Evolutionary conservation across 2,113 vertebrate genomes (phyloP).

Genomic region (Nettapus auritus): DNA sequence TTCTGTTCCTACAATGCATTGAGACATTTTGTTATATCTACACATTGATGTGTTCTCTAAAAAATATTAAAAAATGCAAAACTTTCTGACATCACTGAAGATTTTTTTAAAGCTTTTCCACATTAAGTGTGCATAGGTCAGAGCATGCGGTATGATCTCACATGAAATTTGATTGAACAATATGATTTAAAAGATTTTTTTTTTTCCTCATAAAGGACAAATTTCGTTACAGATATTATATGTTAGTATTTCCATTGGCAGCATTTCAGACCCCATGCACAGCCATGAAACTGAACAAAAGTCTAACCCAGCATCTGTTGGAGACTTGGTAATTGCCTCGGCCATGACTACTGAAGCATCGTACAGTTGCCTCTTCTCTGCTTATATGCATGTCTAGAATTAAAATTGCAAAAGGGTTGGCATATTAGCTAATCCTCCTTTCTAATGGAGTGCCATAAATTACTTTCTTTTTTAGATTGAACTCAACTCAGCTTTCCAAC

Average conservation of each 20-base stretch:
- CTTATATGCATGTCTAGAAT: not conserved
- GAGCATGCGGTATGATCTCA: not conserved
- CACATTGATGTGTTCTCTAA: not conserved
- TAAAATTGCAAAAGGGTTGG: not conserved
- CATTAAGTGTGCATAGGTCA: not conserved
- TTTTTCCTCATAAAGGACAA: not conserved
- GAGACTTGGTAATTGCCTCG: not conserved
- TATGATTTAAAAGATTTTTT: not conserved
- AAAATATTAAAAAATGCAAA: not conserved
- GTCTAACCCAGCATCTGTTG: not conserved
- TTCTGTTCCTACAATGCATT: not conserved
- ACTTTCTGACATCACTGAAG: not conserved
- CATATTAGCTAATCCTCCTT: not conserved
- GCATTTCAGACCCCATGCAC: not conserved
- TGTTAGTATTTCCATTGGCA: not conserved
- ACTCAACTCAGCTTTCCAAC: not conserved
- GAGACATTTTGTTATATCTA: not conserved
- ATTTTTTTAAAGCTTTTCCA: not conserved
- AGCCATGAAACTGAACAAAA: conserved; percentile 2
- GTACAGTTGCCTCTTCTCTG: not conserved
- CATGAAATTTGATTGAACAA: not conserved
- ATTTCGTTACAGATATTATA: not conserved
- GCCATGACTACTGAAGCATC: not conserved
- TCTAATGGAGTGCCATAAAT: not conserved
- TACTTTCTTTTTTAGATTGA: not conserved